Percentiles rank a stretch among this genome's conserved stretches.
These are phyloP conservation scores for Siderastrea radians DNA, from an alignment of 92 coral and sea anemone genomes.

Conservation along the genomic window DNA sequence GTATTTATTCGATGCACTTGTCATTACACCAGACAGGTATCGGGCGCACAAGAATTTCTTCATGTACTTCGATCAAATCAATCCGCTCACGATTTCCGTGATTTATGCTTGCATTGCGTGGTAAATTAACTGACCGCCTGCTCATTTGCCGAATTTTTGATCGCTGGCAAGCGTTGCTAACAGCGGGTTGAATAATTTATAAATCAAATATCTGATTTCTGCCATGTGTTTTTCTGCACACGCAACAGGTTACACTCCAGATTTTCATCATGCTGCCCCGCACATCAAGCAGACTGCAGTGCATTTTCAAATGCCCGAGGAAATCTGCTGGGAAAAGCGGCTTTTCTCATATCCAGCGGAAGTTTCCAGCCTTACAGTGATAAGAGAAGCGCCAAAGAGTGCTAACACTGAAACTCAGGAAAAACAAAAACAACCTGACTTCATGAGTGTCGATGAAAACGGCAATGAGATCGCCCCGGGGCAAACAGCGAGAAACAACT, in stretches of 20 bases:
- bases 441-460: constrained; percentile 55
- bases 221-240: constrained; percentile 77
- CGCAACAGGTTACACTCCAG: constrained; percentile 79
- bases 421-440: constrained; percentile 57
- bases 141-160: constrained; percentile 46
- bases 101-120: neutral
- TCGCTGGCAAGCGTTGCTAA: constrained; percentile 43
- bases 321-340: constrained; percentile 75
- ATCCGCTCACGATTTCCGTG: neutral
- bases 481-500: constrained; percentile 74
- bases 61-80: constrained; percentile 1
- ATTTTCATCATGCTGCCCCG: constrained; percentile 60
- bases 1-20: constrained; percentile 72
- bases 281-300: constrained; percentile 59
- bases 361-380: constrained; percentile 74
- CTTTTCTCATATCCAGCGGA: constrained; percentile 85
- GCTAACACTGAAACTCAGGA: constrained; percentile 18
- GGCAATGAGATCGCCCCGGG: constrained; percentile 74
- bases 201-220: constrained; percentile 66
- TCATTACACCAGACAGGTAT: constrained; percentile 70
- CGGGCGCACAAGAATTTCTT: constrained; percentile 13
- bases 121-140: neutral
- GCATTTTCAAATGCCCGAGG: constrained; percentile 40
- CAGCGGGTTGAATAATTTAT: constrained; percentile 53
- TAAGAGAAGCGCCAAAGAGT: constrained; percentile 54